Evolutionary conservation across 1,140 invertebrate species (phyloP).

Genomic region (Heliconius eleuchia): DNA sequence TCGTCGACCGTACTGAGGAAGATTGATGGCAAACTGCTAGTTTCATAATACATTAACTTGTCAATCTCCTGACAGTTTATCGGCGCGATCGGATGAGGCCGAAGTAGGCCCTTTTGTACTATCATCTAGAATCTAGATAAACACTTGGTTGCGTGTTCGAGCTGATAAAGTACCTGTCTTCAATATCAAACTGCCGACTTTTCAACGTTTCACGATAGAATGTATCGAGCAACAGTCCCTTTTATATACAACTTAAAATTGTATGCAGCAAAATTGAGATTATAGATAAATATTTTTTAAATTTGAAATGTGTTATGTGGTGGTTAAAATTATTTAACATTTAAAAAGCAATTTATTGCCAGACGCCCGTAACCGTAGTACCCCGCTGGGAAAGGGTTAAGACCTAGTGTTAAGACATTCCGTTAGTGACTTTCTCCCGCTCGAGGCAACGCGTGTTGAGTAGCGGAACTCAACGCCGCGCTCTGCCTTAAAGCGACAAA

Average conservation of each 20-base stretch:
- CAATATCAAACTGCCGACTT: slow-evolving; percentile 45
- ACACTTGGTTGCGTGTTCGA: slow-evolving; percentile 50
- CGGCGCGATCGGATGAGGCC: slow-evolving; percentile 36
- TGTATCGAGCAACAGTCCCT: background rate
- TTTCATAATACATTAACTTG: slow-evolving; percentile 37
- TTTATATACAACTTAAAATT: background rate
- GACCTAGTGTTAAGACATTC: too few relatives aligned
- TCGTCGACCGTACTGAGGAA: background rate
- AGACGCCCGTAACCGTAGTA: too few relatives aligned
- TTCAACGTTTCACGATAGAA: slow-evolving; percentile 31
- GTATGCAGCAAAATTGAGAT: background rate
- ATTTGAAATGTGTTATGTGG: too few relatives aligned
- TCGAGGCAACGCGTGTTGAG: too few relatives aligned
- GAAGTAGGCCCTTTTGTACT: slow-evolving; percentile 43
- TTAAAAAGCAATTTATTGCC: too few relatives aligned
- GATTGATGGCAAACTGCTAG: slow-evolving; percentile 7
- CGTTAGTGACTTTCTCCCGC: too few relatives aligned
- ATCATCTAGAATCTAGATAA: slow-evolving; percentile 49
- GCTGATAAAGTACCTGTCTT: slow-evolving; percentile 52
- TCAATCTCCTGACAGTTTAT: slow-evolving; percentile 43
- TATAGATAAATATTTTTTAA: too few relatives aligned
- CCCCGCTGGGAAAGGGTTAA: too few relatives aligned
- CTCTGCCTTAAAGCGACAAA: too few relatives aligned
- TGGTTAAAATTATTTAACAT: too few relatives aligned
- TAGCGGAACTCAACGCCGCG: too few relatives aligned